A percentile compares a stretch with the other conserved stretches of the same genome.
Evolutionary conservation across 2,888 invertebrate species (phyloP).

Genomic region (Prionchulus punctatus): DNA sequence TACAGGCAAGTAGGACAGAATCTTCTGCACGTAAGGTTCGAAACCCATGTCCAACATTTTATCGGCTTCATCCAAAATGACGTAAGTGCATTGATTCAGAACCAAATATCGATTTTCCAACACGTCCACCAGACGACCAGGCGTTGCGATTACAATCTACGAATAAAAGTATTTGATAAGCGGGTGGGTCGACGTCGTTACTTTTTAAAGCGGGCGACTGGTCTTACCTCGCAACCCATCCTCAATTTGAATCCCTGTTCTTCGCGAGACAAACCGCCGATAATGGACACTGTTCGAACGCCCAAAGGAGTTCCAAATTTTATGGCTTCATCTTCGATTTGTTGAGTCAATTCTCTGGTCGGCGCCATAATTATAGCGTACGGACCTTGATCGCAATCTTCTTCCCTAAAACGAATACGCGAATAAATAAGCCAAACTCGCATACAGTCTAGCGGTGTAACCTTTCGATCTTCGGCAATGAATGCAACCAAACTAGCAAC

Average conservation of each 20-base stretch:
- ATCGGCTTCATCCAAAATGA: conserved; percentile 67
- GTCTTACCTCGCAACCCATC: conserved; percentile 71
- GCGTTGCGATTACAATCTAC: conserved; percentile 97
- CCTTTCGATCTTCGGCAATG: conserved; percentile 82
- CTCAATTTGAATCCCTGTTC: conserved; percentile 92
- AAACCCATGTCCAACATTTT: conserved; percentile 99
- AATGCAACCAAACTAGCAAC: conserved; percentile 88
- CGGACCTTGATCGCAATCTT: conserved; percentile 54
- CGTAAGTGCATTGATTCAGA: conserved; percentile 90
- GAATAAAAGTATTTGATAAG: no score
- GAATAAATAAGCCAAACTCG: neutral
- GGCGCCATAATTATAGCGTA: conserved; percentile 98
- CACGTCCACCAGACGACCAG: conserved; percentile 95
- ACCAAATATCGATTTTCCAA: conserved; percentile 93
- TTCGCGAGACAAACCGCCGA: conserved; percentile 80
- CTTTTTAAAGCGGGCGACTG: neutral
- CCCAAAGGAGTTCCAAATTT: conserved; percentile 87
- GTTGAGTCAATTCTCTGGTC: conserved; percentile 96
- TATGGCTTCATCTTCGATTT: conserved; percentile 95
- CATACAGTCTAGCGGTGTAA: conserved; percentile 19
- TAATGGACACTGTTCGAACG: conserved; percentile 87
- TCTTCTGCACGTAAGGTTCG: conserved; percentile 85
- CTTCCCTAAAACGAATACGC: conserved; percentile 17
- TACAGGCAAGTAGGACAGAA: conserved; percentile 92
- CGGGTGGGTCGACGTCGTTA: no score